Conservation (phyloP, 2,113 vertebrate species). For the Gallinago media region DNA sequence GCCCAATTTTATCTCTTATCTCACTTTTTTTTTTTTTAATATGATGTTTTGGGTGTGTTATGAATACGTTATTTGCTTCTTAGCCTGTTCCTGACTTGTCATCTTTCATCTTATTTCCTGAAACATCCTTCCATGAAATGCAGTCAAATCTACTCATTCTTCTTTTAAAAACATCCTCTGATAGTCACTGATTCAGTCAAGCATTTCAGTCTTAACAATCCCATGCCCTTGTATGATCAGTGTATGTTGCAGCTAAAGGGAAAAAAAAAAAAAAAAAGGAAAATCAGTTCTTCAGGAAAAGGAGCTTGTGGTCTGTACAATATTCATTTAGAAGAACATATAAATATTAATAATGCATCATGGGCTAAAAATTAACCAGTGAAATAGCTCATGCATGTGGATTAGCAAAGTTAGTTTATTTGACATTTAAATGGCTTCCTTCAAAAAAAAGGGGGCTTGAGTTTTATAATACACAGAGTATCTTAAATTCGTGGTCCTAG, state of each 20-base stretch:
- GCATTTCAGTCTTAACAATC: background rate
- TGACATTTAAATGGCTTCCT: background rate
- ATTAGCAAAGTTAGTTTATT: background rate
- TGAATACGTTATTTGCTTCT: background rate
- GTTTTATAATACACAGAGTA: background rate
- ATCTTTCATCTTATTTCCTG: background rate
- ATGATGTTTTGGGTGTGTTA: background rate
- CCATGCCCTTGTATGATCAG: background rate
- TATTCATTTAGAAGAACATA: background rate
- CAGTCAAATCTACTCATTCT: background rate
- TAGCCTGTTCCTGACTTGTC: background rate
- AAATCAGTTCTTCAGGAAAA: background rate
- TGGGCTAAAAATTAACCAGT: background rate
- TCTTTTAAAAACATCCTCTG: background rate
- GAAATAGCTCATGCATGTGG: background rate
- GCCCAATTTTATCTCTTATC: background rate
- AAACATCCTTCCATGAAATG: background rate
- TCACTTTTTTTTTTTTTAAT: background rate
- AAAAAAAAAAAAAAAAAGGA: background rate
- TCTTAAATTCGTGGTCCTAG: background rate
- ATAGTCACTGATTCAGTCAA: background rate
- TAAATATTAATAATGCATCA: background rate
- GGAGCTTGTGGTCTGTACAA: background rate
- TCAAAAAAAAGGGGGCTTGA: background rate
- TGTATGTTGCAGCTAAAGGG: background rate